Percentiles rank a stretch among this genome's conserved stretches.
These are phyloP conservation scores for Maccullochella peelii DNA, from an alignment of 2,113 vertebrate species.

Conservation along the genomic window DNA sequence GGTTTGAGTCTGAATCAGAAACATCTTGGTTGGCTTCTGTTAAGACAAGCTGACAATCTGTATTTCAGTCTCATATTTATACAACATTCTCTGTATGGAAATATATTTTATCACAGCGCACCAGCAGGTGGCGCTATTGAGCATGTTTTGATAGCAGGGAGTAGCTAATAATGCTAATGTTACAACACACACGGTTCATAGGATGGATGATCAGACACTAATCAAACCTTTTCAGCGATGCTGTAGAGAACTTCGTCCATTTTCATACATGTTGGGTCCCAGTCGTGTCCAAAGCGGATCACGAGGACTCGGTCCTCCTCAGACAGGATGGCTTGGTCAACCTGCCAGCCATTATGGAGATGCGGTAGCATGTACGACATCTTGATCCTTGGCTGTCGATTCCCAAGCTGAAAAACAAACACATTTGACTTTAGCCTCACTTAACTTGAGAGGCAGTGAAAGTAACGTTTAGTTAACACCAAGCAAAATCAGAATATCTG, in stretches of 20 bases:
- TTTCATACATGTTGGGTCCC: conserved; percentile 99
- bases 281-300: conserved; percentile 97
- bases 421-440: background rate
- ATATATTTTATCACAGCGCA: background rate
- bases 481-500: background rate
- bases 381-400: conserved; percentile 27
- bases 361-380: conserved; percentile 99
- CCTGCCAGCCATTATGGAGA: conserved; percentile 99
- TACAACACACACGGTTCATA: fast-evolving
- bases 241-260: conserved; percentile 98
- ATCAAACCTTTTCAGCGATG: conserved; percentile 94
- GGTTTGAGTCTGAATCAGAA: background rate
- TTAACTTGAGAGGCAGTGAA: fast-evolving
- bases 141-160: background rate
- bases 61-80: background rate
- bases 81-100: background rate
- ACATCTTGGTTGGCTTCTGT: background rate
- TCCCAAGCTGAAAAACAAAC: background rate
- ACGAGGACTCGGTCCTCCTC: conserved; percentile 97
- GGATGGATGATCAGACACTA: too few species aligned
- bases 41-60: background rate
- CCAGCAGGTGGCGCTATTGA: background rate
- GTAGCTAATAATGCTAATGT: background rate
- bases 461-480: background rate
- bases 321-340: conserved; percentile 97